A percentile compares a stretch with the other conserved stretches of the same genome.
Conservation (phyloP, 2,797 vertebrate genomes). For the Mus minutoides region DNA sequence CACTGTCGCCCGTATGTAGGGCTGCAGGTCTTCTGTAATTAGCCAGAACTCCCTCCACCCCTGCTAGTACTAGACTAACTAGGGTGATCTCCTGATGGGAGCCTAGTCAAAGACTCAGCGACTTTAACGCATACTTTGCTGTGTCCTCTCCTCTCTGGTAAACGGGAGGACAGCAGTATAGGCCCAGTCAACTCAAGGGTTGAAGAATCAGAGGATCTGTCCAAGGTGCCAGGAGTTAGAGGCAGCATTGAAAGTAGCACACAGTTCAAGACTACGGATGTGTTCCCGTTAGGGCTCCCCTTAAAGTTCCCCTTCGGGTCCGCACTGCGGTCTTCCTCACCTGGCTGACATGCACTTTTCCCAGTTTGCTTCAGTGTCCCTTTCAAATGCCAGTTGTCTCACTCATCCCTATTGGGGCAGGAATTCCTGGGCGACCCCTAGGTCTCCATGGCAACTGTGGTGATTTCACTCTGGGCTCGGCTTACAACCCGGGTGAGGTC, state of each 20-base stretch:
- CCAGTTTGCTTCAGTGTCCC: neutral
- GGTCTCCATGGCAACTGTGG: conserved; percentile 77
- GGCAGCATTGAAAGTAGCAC: neutral
- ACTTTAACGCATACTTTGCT: neutral
- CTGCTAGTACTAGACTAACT: neutral
- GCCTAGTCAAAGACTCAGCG: neutral
- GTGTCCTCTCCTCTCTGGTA: neutral
- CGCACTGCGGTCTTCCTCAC: neutral
- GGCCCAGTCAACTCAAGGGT: neutral
- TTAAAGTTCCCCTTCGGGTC: neutral
- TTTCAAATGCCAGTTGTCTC: neutral
- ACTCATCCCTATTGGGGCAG: neutral
- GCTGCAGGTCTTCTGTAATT: neutral
- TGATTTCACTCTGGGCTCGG: conserved; percentile 75
- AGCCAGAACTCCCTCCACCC: neutral
- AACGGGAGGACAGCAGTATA: neutral
- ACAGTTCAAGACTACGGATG: neutral
- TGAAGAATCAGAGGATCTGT: conserved; percentile 24
- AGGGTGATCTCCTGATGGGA: neutral
- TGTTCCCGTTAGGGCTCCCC: neutral
- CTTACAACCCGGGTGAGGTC: conserved; percentile 73
- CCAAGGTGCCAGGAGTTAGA: conserved; percentile 49
- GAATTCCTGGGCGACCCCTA: conserved; percentile 65
- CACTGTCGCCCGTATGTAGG: neutral
- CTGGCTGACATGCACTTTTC: neutral